phyloP scores from a whole-genome alignment of 2,888 invertebrate genomes.

The Machimus atricapillus region DNA sequence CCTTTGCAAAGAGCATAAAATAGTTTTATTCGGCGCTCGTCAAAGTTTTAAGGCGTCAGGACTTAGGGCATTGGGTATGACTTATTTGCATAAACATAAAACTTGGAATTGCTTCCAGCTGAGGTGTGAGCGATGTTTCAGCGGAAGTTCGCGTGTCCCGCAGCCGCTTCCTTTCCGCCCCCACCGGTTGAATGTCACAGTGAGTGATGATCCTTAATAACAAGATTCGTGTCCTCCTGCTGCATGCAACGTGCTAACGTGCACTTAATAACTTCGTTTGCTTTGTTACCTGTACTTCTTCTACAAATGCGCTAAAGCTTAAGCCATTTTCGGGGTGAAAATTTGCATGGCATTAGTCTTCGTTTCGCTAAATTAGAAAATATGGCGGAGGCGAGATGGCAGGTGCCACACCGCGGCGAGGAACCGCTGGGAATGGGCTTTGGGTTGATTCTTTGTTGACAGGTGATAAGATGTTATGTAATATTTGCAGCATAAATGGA shows the following conservation, averaged over 20 bases:
- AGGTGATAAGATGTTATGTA: background rate
- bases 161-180: background rate
- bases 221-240: background rate
- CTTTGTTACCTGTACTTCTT: background rate
- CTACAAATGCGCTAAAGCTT: background rate
- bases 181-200: slow-evolving; percentile 1
- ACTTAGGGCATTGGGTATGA: background rate
- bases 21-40: background rate
- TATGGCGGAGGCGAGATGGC: background rate
- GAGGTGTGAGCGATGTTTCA: background rate
- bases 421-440: background rate
- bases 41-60: background rate
- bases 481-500: background rate
- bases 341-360: slow-evolving; percentile 32
- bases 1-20: background rate
- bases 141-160: background rate
- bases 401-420: background rate
- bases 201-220: slow-evolving; percentile 22
- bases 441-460: background rate
- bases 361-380: slow-evolving; percentile 9
- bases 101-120: background rate
- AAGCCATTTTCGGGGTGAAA: background rate
- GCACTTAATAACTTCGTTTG: slow-evolving; percentile 20
- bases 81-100: background rate
- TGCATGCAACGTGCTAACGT: background rate